Base-by-base conservation (phyloP, 2,888 invertebrate species). In the Watsonalla cultraria region DNA sequence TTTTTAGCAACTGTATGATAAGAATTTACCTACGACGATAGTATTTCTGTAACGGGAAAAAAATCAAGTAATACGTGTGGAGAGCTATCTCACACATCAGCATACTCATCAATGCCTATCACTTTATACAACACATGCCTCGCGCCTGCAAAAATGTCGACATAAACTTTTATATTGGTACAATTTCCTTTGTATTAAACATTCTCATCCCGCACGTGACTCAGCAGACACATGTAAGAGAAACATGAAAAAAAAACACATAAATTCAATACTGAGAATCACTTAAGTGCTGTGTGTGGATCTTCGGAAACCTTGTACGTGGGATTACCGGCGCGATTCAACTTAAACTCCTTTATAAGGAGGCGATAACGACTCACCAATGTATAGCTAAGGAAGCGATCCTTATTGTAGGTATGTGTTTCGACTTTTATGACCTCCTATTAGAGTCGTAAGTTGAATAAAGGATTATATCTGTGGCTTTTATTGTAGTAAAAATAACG, bases 291-390 rank as follows among this genome's bases (percentile, higher is more conserved):
- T 66, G 69, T 63, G 57, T 60, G 68, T 61, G 68, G 66, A 68
- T 73, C 72, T 72, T 69, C 64, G 59, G 64, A 56, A 65, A 56
- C 76, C 75, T 74, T 75, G 72, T 68, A 61, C 65, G 62, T 64
- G 52, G 54, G 64, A 59, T 64, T 67, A 66, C 58, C 62, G 64
- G 57, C 60, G 62, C 55, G 57, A 66, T 71, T 77, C 76, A 71
- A 70, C 73, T 77, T 73, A 73, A 74, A 69, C 64, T 60, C 54
- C 55, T 51, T 53, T 59, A 59, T 48, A 37, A 48, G 58, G 57
- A 58, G 56, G 59, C 55, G 60, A 57, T 58, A 64, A 57, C 57
- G 54, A 65, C 57, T 60, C 58, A 61, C 48, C 13, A 48, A 48
- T 37, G 14, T 48, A 48, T 48, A 48, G 48, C 35, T 48, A 48